Conservation (phyloP, 2,888 invertebrate species). For the Lithosia quadra region DNA sequence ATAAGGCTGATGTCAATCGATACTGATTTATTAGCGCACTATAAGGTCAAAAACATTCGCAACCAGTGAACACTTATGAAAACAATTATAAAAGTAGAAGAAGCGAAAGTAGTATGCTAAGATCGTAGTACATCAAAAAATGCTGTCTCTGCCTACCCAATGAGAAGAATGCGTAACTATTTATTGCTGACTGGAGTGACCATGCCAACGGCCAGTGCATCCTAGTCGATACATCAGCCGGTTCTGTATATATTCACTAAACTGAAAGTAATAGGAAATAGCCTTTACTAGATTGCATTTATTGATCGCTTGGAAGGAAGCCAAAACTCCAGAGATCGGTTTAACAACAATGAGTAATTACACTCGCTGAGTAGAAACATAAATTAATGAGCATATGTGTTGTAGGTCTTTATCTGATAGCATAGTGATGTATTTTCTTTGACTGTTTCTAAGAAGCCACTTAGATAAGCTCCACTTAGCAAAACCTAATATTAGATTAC, state of each 20-base stretch:
- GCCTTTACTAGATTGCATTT: no score
- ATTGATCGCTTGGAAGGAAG: neutral
- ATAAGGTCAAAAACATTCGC: no score
- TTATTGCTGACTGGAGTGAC: no score
- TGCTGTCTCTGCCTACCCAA: neutral
- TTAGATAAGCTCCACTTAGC: slow-evolving; percentile 3
- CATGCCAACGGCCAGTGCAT: neutral
- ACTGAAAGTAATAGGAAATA: neutral
- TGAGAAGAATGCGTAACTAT: neutral
- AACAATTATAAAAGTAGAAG: neutral
- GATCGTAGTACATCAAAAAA: neutral
- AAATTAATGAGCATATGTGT: neutral
- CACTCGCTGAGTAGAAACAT: neutral
- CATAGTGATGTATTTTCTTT: slow-evolving; percentile 9
- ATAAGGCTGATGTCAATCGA: no score
- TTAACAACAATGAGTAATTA: slow-evolving; percentile 9
- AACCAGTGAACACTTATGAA: neutral
- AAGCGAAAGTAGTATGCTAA: neutral
- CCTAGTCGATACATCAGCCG: neutral
- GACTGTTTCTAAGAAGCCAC: neutral
- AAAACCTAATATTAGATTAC: neutral
- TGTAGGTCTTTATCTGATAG: slow-evolving; percentile 5
- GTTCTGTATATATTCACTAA: neutral
- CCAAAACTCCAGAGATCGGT: neutral
- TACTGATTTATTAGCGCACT: no score